phyloP scores from a whole-genome alignment of 2,797 vertebrate genomes.

The Trachops cirrhosus region DNA sequence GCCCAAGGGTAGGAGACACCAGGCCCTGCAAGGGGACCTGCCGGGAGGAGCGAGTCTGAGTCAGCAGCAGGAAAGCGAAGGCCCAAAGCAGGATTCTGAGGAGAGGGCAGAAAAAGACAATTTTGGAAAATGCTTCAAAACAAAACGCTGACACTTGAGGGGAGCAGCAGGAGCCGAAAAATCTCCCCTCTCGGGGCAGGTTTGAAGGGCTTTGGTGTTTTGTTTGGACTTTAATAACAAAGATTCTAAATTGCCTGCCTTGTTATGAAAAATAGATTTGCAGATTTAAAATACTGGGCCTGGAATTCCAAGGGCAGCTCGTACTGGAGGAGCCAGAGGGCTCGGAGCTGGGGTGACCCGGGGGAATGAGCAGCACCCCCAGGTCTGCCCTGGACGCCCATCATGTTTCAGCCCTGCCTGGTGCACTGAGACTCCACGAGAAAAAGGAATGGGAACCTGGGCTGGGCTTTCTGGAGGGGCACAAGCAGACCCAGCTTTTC shows the following conservation, averaged over 20 bases:
- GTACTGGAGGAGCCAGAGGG: not conserved
- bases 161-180: not conserved
- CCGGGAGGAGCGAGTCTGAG: not conserved
- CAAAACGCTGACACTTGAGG: not conserved
- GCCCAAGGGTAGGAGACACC: not conserved
- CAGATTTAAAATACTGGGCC: not conserved
- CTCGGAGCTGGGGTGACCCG: not conserved
- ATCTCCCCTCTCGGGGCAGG: constrained; percentile 36
- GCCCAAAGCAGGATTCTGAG: not conserved
- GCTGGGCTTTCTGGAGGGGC: not conserved
- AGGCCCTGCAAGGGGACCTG: not conserved
- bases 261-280: constrained; percentile 41
- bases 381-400: not conserved
- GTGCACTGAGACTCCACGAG: not conserved
- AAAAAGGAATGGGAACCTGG: accelerated
- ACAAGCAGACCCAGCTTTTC: not conserved
- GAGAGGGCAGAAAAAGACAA: not conserved
- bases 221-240: constrained; percentile 55
- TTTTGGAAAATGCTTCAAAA: not conserved
- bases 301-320: not conserved
- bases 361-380: accelerated
- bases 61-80: not conserved
- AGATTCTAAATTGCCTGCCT: constrained; percentile 43
- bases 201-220: constrained; percentile 27
- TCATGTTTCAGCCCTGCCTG: not conserved